Base-by-base conservation (phyloP, 2,797 vertebrate species). In the Falco rusticolus region DNA sequence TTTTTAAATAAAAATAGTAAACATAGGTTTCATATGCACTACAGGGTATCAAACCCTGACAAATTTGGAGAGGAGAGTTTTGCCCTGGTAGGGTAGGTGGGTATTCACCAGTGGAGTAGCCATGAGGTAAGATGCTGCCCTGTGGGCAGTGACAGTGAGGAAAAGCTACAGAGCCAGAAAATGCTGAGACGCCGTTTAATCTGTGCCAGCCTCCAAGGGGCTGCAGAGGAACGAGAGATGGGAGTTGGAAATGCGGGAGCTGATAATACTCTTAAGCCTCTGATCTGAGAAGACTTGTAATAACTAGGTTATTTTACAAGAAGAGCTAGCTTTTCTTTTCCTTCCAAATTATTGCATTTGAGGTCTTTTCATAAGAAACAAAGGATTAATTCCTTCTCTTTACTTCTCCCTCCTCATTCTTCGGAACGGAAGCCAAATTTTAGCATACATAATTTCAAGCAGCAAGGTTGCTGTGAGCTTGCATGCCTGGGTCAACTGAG, bases 271-370 rank as follows among this genome's bases (percentile, higher is more conserved):
- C 75, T 77, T 77, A 66, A 92, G 60, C 57, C 53, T 87, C 56
- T 64, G 50, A 28, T 71, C 87, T 57, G 65, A 75, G 93, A 64
- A n/a, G 61, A 24, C 66, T 85, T 96, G 26, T 88, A 89, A 41
- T 88, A 90, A 74, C 53, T 84, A 37, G 34, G 59, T 65, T 84
- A 63, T 95, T 79, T 96, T 91, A 76, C 10, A 10, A 81, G 51
- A 90, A 45, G 66, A 81, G 16, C 26, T 54, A 59, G 57, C 74
- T 88, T 94, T 97, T 51, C 64, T 84, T 92, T 95, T 90, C 57
- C 57, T 90, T 85, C 59, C 11, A 39, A 90, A 59, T 93, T 91
- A 94, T 5, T 94, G 63, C 28, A 13, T 86, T 90, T 94, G 59
- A 50, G n/a, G 51, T 50, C 37, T 90, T 91, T 84, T 76, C 33